phyloP scores from a whole-genome alignment of 2,888 invertebrate species.

The Lasioglossum figueresi region DNA sequence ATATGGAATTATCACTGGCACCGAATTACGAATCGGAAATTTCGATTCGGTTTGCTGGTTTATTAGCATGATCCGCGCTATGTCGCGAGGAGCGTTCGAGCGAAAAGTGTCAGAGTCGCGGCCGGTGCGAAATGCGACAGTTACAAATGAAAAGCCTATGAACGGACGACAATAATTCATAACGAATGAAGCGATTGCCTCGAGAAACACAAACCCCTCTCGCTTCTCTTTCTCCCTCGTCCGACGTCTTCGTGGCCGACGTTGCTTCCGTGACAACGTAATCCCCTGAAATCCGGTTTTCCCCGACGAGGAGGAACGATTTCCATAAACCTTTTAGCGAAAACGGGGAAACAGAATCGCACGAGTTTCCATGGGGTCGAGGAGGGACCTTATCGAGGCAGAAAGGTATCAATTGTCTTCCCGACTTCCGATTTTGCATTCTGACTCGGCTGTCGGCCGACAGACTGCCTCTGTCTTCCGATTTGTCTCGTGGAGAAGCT shows the following conservation, averaged over 20 bases:
- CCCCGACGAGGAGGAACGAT: constrained; percentile 63
- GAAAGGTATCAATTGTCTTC: constrained; percentile 41
- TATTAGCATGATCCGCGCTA: background rate
- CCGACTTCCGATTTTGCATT: background rate
- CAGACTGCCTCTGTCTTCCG: background rate
- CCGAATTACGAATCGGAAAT: constrained; percentile 70
- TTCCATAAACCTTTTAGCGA: constrained; percentile 71
- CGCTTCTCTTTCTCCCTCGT: background rate
- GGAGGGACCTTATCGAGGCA: constrained; percentile 20
- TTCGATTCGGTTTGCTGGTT: constrained; percentile 63
- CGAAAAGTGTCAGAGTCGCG: background rate
- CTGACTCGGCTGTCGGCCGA: background rate
- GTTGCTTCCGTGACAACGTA: constrained; percentile 69
- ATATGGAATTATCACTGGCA: constrained; percentile 41
- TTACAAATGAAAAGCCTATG: constrained; percentile 52
- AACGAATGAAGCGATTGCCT: constrained; percentile 41
- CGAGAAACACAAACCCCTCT: background rate
- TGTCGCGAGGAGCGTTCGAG: background rate
- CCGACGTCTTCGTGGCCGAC: constrained; percentile 22
- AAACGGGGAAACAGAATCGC: constrained; percentile 64
- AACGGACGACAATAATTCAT: constrained; percentile 49
- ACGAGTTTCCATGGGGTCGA: constrained; percentile 43
- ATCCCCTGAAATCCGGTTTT: constrained; percentile 65
- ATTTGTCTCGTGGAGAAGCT: background rate
- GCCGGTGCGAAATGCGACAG: background rate